Evolutionary conservation across 2,113 vertebrate genomes (phyloP).

Genomic region (Arizona elegans): DNA sequence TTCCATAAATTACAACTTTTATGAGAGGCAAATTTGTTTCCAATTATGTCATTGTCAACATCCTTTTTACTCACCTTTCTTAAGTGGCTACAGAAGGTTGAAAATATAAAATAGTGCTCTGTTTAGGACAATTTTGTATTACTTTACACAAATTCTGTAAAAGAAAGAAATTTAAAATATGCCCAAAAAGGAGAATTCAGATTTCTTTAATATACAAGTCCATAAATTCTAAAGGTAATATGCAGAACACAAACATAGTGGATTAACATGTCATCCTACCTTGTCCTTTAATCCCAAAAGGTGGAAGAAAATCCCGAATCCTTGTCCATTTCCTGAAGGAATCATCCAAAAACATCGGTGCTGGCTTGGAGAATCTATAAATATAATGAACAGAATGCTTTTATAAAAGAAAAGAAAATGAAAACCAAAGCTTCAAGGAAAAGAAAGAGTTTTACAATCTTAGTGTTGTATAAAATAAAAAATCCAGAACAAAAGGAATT

Average conservation of each 20-base stretch:
- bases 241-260: neutral
- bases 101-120: neutral
- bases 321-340: slow-evolving; percentile 80
- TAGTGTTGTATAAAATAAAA: neutral
- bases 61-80: neutral
- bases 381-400: slow-evolving; percentile 45
- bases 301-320: slow-evolving; percentile 80
- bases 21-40: neutral
- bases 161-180: neutral
- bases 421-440: neutral
- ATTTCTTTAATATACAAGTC: neutral
- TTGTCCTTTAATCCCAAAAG: slow-evolving; percentile 86
- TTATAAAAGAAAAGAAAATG: slow-evolving; percentile 9
- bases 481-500: neutral
- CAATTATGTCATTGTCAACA: neutral
- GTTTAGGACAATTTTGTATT: neutral
- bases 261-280: slow-evolving; percentile 63
- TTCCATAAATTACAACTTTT: neutral
- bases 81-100: neutral
- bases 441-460: neutral
- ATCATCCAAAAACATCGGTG: slow-evolving; percentile 82
- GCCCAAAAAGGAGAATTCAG: neutral
- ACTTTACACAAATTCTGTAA: neutral
- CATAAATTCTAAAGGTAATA: neutral
- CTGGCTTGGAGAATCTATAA: slow-evolving; percentile 79